Evolutionary conservation across 2,888 invertebrate genomes (phyloP).

Genomic region (Aphidius colemani): DNA sequence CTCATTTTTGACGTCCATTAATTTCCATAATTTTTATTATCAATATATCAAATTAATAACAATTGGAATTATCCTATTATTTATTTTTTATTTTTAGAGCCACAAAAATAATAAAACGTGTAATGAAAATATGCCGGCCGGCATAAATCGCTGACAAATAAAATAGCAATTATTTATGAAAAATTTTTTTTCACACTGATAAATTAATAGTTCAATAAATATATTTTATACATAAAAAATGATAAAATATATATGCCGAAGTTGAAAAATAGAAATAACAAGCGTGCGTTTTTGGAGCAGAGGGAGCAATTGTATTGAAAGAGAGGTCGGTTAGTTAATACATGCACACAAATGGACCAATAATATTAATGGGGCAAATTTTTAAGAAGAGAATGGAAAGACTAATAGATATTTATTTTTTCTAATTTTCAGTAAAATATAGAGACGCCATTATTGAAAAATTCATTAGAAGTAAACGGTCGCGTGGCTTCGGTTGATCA

Average conservation of each 20-base stretch:
- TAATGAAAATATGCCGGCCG: slow-evolving; percentile 56
- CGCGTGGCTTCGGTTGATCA: slow-evolving; percentile 48
- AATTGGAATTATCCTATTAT: no score
- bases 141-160: slow-evolving; percentile 44
- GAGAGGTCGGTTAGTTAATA: background rate
- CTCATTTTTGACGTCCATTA: background rate
- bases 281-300: background rate
- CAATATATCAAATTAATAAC: no score
- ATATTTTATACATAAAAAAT: background rate
- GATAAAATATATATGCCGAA: background rate
- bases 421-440: no score
- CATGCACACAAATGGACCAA: slow-evolving; percentile 12
- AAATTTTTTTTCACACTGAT: no score
- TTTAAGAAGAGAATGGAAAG: no score
- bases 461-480: slow-evolving; percentile 30
- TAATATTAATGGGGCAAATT: background rate
- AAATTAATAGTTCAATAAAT: no score
- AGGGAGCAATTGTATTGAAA: slow-evolving; percentile 16
- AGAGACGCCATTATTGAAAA: slow-evolving; percentile 46
- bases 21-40: slow-evolving; percentile 1
- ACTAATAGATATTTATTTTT: no score
- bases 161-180: no score
- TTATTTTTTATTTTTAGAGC: no score
- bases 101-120: no score
- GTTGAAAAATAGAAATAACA: background rate